Conservation (phyloP, 2,888 invertebrate species). For the Rutpela maculata region DNA sequence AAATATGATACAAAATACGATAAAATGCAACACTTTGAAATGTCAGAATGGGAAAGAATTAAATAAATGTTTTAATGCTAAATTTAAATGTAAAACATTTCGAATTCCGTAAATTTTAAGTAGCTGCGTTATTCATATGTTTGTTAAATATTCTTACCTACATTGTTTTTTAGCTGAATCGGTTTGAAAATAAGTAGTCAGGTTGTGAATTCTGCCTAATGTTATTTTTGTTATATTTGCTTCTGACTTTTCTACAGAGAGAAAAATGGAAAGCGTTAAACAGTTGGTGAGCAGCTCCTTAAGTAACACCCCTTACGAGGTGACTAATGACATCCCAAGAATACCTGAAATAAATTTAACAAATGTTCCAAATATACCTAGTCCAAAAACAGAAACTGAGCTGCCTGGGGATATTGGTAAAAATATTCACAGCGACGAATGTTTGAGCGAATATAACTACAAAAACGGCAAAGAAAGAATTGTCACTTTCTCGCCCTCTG, state of each 20-base stretch:
- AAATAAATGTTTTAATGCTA: no score
- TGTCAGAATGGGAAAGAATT: no score
- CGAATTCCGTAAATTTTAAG: no score
- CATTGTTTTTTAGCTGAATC: no score
- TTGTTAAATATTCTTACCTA: no score
- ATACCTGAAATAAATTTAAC: neutral
- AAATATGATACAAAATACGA: no score
- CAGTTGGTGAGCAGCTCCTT: constrained; percentile 59
- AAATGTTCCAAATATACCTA: neutral
- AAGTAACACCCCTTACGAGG: constrained; percentile 2
- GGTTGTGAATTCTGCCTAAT: no score
- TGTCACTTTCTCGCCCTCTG: constrained; percentile 55
- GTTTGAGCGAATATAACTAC: neutral
- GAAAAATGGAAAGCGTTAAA: constrained; percentile 69
- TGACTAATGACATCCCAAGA: neutral
- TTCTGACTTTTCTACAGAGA: constrained; percentile 58
- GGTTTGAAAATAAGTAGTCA: no score
- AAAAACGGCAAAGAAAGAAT: constrained; percentile 24
- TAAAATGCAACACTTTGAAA: no score
- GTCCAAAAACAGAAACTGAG: neutral
- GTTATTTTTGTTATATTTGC: no score
- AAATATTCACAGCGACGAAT: constrained; percentile 12
- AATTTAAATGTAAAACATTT: no score
- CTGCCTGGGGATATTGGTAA: constrained; percentile 43
- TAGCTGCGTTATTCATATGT: no score